Base-by-base conservation (phyloP, 2,888 invertebrate species). In the Ypsolopha scabrella region DNA sequence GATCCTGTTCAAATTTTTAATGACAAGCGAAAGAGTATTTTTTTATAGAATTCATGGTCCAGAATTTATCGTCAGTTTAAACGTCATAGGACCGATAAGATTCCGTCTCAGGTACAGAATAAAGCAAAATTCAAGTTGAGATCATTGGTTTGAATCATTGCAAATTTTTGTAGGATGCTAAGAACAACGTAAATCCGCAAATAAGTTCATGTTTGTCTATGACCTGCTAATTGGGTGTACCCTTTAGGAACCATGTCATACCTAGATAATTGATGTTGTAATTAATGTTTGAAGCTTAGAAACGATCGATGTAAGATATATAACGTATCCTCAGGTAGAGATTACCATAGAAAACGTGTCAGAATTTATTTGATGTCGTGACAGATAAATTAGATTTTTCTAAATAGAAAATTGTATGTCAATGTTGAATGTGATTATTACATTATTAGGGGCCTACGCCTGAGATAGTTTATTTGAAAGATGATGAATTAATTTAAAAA, bases 181-280 rank as follows among this genome's bases (percentile, higher is more conserved):
- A 43, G 24, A 13, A 43, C 8, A 43, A 13, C 13, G 6, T 14
- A 11, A 11, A 7, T 24, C 66, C 65, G 64, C 63, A 61, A 55
- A 59, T 54, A 51, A 53, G 56, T 62, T 56, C 58, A 62, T 60
- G 60, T 70, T 65, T 64, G 61, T 65, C 57, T 55, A 59, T 66
- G 57, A 65, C 24, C 57, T 54, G 62, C 64, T 65, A 68, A 58
- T 14, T 64, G 67, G 68, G 68, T 68, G 66, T 70, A 54, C 58
- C 64, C 60, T 65, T 62, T 70, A 68, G 64, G 54, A 59, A 61
- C 53, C 54, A 54, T 66, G 64, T 68, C 57, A 77, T 81, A 24
- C 24, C 24, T 24, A 80, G 80, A 75, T 82, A 78, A 78, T 83
- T 72, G 75, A 71, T 82, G 81, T 82, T 80, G 81, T 82, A 72